phyloP scores from a whole-genome alignment of 2,888 invertebrate species.

The Leucozona laternaria region DNA sequence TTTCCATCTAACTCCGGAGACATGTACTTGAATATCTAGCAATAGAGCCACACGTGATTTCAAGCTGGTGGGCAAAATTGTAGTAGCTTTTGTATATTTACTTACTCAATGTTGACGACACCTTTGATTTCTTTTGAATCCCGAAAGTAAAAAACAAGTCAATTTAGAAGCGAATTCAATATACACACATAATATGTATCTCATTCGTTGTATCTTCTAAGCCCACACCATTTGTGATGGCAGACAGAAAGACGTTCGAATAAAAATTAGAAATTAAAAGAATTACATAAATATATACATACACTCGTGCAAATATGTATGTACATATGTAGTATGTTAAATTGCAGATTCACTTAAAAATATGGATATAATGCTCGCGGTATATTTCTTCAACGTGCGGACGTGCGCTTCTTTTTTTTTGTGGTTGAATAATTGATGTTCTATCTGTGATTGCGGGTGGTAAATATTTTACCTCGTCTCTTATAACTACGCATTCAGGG shows the following conservation, averaged over 20 bases:
- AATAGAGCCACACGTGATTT: constrained; percentile 42
- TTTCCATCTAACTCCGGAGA: constrained; percentile 18
- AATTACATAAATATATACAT: too few species aligned
- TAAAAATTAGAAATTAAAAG: background rate
- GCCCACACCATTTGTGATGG: background rate
- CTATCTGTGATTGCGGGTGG: constrained; percentile 37
- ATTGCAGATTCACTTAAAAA: constrained; percentile 19
- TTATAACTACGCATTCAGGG: constrained; percentile 21
- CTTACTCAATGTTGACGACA: constrained; percentile 12
- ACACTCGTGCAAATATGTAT: too few species aligned
- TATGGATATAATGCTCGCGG: background rate
- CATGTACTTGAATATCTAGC: constrained; percentile 50
- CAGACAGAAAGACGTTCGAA: background rate
- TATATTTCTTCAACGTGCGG: constrained; percentile 12
- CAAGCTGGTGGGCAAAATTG: background rate
- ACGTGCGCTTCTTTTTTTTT: background rate
- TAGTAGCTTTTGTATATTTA: constrained; percentile 1
- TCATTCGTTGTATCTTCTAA: background rate
- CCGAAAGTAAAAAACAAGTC: constrained; percentile 27
- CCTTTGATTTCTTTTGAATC: constrained; percentile 5
- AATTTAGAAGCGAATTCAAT: constrained; percentile 50
- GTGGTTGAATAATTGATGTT: background rate
- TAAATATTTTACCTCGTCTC: background rate
- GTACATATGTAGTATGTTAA: background rate
- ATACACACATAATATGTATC: background rate